These are phyloP conservation scores for Acrobasis consociella DNA, from an alignment of 2,888 invertebrate genomes.

Conservation along the genomic window DNA sequence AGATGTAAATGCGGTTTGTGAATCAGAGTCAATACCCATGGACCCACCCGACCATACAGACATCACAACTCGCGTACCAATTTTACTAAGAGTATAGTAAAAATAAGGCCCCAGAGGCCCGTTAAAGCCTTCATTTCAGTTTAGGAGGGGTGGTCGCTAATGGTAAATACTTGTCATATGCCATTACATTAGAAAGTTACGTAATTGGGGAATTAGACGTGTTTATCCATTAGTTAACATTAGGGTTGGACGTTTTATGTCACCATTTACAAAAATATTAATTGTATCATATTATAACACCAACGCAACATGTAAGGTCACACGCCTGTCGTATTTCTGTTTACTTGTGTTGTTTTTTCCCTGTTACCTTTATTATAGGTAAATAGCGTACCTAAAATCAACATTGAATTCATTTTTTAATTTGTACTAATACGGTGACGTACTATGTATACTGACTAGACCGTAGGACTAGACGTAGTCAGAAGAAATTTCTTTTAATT, in stretches of 20 bases:
- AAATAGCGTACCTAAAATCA: too few species aligned
- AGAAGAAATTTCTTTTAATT: too few species aligned
- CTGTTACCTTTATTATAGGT: too few species aligned
- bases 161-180: conserved; percentile 15
- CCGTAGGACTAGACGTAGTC: too few species aligned
- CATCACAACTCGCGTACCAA: neutral
- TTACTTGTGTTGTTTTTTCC: too few species aligned
- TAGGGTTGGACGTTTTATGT: conserved; percentile 22
- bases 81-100: neutral
- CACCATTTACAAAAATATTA: neutral
- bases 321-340: too few species aligned
- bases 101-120: neutral
- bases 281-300: neutral
- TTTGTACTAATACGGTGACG: too few species aligned
- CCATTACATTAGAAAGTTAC: neutral
- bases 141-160: neutral
- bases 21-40: too few species aligned
- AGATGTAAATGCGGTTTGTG: neutral
- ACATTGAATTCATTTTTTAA: too few species aligned
- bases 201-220: conserved; percentile 7
- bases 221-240: conserved; percentile 10
- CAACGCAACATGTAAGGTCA: neutral
- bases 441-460: too few species aligned
- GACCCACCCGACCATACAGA: too few species aligned
- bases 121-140: neutral